Conservation (phyloP, 2,797 vertebrate species). For the Momotus momota region DNA sequence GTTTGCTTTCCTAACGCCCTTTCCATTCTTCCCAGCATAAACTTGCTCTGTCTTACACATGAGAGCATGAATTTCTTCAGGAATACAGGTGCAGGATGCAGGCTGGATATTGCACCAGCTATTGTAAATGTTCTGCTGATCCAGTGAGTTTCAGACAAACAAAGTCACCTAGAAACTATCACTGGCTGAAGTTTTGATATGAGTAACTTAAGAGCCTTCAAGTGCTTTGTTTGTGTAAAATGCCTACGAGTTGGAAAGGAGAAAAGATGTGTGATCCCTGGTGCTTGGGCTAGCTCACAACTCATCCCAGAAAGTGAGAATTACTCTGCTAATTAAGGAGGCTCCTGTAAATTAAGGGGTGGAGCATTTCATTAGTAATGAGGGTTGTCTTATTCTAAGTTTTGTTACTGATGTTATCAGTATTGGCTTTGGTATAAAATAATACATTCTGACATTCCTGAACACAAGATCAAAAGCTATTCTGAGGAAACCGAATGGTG, state of each 20-base stretch:
- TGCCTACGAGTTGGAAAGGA: neutral
- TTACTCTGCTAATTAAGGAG: neutral
- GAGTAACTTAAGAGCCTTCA: neutral
- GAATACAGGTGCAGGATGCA: neutral
- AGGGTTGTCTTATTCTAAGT: neutral
- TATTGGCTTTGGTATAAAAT: neutral
- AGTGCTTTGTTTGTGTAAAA: neutral
- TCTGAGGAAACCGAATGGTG: neutral
- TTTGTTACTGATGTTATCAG: neutral
- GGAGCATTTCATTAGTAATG: neutral
- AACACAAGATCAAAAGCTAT: neutral
- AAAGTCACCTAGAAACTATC: neutral
- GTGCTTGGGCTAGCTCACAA: neutral
- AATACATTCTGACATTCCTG: neutral
- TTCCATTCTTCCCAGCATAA: neutral
- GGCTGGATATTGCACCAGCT: neutral
- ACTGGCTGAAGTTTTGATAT: neutral
- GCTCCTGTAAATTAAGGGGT: neutral
- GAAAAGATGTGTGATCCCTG: neutral
- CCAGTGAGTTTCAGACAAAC: neutral
- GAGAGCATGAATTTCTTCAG: neutral
- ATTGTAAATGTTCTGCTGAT: neutral
- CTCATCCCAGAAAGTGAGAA: neutral
- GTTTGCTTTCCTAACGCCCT: neutral
- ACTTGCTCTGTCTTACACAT: neutral